Conservation (phyloP, 1,140 invertebrate genomes). For the Hypothenemus hampei region DNA sequence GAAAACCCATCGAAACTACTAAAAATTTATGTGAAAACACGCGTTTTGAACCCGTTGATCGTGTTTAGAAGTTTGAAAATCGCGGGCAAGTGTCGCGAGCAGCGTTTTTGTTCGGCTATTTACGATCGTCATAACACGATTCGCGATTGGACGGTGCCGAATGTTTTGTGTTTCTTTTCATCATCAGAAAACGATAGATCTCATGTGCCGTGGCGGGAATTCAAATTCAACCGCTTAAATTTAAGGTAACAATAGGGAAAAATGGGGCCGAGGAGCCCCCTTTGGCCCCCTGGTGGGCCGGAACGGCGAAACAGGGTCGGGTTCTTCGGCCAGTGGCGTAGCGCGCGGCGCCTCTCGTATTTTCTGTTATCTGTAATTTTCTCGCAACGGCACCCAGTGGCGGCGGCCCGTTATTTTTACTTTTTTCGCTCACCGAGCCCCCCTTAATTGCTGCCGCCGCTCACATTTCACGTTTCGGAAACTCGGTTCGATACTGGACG, state of each 20-base stretch:
- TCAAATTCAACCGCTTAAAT: constrained; percentile 26
- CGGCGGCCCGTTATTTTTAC: constrained; percentile 16
- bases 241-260: constrained; percentile 29
- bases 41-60: constrained; percentile 26
- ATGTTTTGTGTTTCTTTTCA: constrained; percentile 40
- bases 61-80: too few relatives aligned
- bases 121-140: constrained; percentile 42
- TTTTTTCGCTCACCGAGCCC: background rate
- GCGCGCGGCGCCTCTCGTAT: constrained; percentile 29
- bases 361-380: constrained; percentile 40
- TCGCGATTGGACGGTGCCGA: constrained; percentile 44
- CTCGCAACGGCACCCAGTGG: constrained; percentile 28
- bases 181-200: too few relatives aligned
- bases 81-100: constrained; percentile 33
- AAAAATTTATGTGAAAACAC: too few relatives aligned
- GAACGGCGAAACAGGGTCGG: constrained; percentile 20
- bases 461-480: too few relatives aligned
- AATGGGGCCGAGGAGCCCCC: constrained; percentile 16
- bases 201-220: constrained; percentile 43
- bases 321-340: constrained; percentile 30
- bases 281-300: constrained; percentile 4
- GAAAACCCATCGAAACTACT: too few relatives aligned
- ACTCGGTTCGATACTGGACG: too few relatives aligned
- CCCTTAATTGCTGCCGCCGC: too few relatives aligned
- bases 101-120: constrained; percentile 43